Percentiles rank a stretch among this genome's conserved stretches.
phyloP scores from a whole-genome alignment of 2,888 invertebrate species.

The Pachymerium ferrugineum region DNA sequence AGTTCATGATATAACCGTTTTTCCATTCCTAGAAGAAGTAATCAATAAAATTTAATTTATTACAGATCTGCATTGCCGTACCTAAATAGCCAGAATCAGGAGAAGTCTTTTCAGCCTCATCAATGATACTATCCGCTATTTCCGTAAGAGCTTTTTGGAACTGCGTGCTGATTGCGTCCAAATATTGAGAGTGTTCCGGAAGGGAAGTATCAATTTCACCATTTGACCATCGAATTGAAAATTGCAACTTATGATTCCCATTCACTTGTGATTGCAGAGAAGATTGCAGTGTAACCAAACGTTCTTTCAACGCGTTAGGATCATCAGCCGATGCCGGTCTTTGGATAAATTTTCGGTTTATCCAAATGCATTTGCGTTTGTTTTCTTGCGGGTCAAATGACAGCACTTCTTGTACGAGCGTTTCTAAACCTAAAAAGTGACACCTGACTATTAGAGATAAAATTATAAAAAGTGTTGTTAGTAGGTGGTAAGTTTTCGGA shows the following conservation, averaged over 20 bases:
- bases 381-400: conserved; percentile 70
- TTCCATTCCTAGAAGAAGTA: conserved; percentile 53
- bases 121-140: conserved; percentile 63
- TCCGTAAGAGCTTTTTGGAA: conserved; percentile 63
- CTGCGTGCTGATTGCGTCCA: conserved; percentile 59
- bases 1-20: conserved; percentile 59
- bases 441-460: not conserved
- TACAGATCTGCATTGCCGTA: too few species aligned
- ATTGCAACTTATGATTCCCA: conserved; percentile 62
- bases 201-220: conserved; percentile 41
- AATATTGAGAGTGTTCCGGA: conserved; percentile 54
- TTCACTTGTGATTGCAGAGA: conserved; percentile 59
- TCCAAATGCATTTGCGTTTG: conserved; percentile 70
- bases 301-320: not conserved
- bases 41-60: not conserved
- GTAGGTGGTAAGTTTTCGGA: too few species aligned
- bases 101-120: conserved; percentile 57
- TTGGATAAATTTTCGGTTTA: conserved; percentile 43
- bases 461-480: too few species aligned
- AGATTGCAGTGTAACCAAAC: conserved; percentile 5
- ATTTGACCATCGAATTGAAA: conserved; percentile 42
- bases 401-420: conserved; percentile 76
- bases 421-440: conserved; percentile 39
- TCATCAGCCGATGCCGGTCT: not conserved
- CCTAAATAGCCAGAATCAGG: conserved; percentile 31